A percentile compares a stretch with the other conserved stretches of the same genome.
Conservation (phyloP, 2,797 vertebrate genomes). For the Sylvia borin region DNA sequence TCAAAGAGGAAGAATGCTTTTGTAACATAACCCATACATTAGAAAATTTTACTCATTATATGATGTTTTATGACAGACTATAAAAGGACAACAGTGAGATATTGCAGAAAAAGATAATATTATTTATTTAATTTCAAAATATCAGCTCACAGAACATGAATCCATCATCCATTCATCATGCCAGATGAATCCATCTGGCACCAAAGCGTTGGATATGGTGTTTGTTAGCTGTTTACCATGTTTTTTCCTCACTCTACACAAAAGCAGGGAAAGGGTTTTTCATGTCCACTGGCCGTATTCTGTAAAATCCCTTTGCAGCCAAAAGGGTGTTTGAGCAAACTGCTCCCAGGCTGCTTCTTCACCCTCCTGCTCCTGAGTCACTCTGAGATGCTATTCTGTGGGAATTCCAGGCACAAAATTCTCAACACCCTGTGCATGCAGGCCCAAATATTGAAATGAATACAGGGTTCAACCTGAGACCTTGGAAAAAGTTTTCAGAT, state of each 20-base stretch:
- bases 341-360: not conserved
- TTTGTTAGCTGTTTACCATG: not conserved
- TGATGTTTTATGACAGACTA: not conserved
- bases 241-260: not conserved
- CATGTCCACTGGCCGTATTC: not conserved
- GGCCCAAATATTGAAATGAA: not conserved
- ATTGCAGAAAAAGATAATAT: not conserved
- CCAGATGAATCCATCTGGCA: constrained; percentile 29
- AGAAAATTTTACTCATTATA: not conserved
- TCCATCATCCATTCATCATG: too few relatives aligned
- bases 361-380: not conserved
- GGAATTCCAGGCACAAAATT: not conserved
- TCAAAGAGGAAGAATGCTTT: not conserved
- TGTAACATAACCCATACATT: not conserved
- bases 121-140: not conserved
- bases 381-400: not conserved
- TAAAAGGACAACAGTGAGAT: not conserved
- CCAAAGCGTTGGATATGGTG: not conserved
- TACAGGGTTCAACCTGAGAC: not conserved
- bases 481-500: not conserved
- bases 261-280: not conserved
- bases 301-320: not conserved
- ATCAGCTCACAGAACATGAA: not conserved
- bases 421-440: not conserved
- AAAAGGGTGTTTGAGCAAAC: not conserved